Evolutionary conservation across 2,888 invertebrate genomes (phyloP).

Genomic region (Linhomoeus sp.): DNA sequence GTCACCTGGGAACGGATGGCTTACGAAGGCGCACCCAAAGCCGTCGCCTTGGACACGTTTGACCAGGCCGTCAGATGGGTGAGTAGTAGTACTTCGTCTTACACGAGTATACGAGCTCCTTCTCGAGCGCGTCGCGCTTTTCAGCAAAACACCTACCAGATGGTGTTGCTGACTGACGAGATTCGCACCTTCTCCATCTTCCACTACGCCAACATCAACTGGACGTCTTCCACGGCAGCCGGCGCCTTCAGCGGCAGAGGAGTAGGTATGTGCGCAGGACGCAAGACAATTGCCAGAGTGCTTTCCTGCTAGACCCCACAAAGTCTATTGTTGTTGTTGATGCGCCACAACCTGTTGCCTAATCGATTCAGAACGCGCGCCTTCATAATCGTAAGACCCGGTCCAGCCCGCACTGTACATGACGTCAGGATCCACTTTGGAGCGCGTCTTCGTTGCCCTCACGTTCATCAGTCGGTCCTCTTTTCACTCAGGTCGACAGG

Average conservation of each 20-base stretch:
- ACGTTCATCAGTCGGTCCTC: background rate
- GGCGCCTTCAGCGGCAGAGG: conserved; percentile 32
- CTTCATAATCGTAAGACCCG: no score
- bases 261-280: no score
- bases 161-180: conserved; percentile 76
- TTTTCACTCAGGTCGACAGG: conserved; percentile 24
- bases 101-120: background rate
- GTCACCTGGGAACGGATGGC: conserved; percentile 88
- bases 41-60: conserved; percentile 10
- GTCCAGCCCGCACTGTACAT: no score
- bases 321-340: no score
- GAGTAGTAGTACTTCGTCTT: background rate
- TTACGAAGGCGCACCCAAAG: conserved; percentile 36
- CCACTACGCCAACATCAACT: conserved; percentile 69
- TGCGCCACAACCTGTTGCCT: no score
- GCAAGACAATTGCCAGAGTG: no score
- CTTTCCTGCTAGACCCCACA: no score
- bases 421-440: no score
- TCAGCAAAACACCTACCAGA: conserved; percentile 81
- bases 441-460: no score
- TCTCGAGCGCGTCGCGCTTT: background rate
- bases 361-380: no score
- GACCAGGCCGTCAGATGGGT: conserved; percentile 12
- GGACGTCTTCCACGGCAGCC: conserved; percentile 76
- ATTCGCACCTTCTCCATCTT: conserved; percentile 78